Evolutionary conservation across 2,113 vertebrate species (phyloP), one percentile per base, ranked within the genome.

Genomic region (Planiliza haematocheilus): DNA sequence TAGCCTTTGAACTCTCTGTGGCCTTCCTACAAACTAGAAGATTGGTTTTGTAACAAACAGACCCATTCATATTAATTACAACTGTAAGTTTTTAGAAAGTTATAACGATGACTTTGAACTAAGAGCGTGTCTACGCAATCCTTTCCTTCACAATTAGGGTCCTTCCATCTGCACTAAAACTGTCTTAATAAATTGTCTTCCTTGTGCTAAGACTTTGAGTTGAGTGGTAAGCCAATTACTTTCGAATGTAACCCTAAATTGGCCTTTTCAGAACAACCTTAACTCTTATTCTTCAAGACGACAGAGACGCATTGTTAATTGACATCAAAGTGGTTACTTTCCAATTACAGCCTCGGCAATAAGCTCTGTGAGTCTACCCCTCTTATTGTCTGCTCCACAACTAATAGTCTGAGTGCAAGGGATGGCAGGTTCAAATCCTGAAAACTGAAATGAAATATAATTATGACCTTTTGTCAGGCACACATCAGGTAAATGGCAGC

Each of bases 291-390:
- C 70, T 62, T 74, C 41, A 36, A 58, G 76, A 69, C 38, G 53
- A 79, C 77, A 76, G 61, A 84, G 70, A 74, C 49, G 42, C 80
- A 68, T 57, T 66, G 78, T 81, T 85, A 83, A 86, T 81, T 87
- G 73, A 85, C 85, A 83, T 90, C 88, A 89, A 78, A 87, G 77
- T 48, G 61, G 68, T 74, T 77, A 77, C 77, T 72, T 85, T 81
- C 80, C 82, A 89, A 76, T 89, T 85, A 86, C 72, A 70, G 79
- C 59, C 49, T 24, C 41, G 1, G 55, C 68, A 42, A 48, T 63
- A 70, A 59, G 77, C 60, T 71, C 36, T 12, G n/a, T 3, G 41
- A 48, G 56, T 46, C 18, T 34, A 45, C 39, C 62, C 49, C 34
- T 51, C 57, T 69, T 37, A 21, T 36, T 48, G 79, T 60, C 80